phyloP scores from a whole-genome alignment of 1,140 invertebrate genomes.

The Doryteuthis pealeii region DNA sequence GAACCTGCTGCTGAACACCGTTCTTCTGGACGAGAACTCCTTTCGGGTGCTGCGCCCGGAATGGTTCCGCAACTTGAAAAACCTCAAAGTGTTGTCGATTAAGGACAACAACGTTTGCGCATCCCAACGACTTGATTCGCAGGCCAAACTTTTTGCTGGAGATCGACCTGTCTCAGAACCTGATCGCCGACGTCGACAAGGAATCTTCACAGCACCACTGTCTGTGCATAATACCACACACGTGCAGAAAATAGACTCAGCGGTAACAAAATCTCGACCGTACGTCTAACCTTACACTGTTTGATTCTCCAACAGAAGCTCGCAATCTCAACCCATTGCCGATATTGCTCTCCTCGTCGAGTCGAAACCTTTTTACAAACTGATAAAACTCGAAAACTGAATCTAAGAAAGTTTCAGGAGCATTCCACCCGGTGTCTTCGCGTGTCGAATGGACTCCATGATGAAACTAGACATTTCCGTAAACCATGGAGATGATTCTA shows the following conservation, averaged over 20 bases:
- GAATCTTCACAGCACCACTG: no score
- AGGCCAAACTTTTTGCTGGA: slow-evolving; percentile 16
- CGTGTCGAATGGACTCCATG: slow-evolving; percentile 15
- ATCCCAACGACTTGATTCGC: slow-evolving; percentile 21
- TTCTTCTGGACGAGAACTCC: slow-evolving; percentile 25
- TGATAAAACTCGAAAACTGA: slow-evolving; percentile 17
- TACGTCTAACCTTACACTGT: slow-evolving; percentile 22
- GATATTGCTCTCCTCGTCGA: slow-evolving; percentile 22
- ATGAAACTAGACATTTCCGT: slow-evolving; percentile 28
- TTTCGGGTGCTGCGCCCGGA: slow-evolving; percentile 22
- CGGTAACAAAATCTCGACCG: slow-evolving; percentile 24
- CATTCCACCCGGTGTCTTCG: slow-evolving; percentile 22
- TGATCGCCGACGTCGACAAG: slow-evolving; percentile 20
- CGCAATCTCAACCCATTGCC: slow-evolving; percentile 21
- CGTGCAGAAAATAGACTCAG: slow-evolving; percentile 23
- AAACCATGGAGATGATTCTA: slow-evolving; percentile 27
- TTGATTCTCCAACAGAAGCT: slow-evolving; percentile 22
- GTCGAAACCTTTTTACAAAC: slow-evolving; percentile 20
- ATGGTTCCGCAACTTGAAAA: slow-evolving; percentile 26
- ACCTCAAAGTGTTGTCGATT: slow-evolving; percentile 20
- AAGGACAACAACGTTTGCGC: slow-evolving; percentile 21
- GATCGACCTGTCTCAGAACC: slow-evolving; percentile 21
- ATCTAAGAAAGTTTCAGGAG: slow-evolving; percentile 28
- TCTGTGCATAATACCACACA: slow-evolving; percentile 20
- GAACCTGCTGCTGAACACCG: slow-evolving; percentile 19